Conservation (phyloP, 2,113 vertebrate genomes). For the Kryptolebias marmoratus region DNA sequence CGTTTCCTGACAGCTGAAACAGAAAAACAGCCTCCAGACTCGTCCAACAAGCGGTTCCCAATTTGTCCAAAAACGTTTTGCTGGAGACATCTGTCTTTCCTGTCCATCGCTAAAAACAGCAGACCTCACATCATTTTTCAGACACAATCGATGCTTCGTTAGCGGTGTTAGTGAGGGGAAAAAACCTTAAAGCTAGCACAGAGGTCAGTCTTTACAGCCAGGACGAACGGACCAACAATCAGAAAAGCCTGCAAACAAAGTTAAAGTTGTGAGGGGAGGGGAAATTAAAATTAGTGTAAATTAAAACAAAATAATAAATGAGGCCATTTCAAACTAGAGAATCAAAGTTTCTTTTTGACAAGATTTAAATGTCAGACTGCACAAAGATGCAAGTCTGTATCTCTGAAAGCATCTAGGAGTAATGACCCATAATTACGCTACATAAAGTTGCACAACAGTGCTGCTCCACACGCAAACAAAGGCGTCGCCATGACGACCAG, state of each 20-base stretch:
- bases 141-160: not conserved
- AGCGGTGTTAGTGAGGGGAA: conserved; percentile 27
- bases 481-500: conserved; percentile 24
- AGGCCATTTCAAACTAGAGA: conserved; percentile 13
- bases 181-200: conserved; percentile 6
- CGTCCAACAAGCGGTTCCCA: not conserved
- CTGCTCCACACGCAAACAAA: conserved; percentile 31
- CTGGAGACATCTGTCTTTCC: not conserved
- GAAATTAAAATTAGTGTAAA: conserved; percentile 15
- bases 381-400: conserved; percentile 30
- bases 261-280: not conserved
- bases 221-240: not conserved
- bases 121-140: not conserved
- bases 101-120: not conserved
- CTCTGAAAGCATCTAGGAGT: conserved; percentile 16
- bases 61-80: not conserved
- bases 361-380: conserved; percentile 15
- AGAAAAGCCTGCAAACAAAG: conserved; percentile 9
- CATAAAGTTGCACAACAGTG: not conserved
- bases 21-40: not conserved
- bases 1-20: not conserved
- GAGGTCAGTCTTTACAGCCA: not conserved
- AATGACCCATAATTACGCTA: conserved; percentile 40
- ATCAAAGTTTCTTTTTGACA: conserved; percentile 4
- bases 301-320: not conserved